phyloP scores from a whole-genome alignment of 2,888 invertebrate genomes.

The Cynaeus angustus region DNA sequence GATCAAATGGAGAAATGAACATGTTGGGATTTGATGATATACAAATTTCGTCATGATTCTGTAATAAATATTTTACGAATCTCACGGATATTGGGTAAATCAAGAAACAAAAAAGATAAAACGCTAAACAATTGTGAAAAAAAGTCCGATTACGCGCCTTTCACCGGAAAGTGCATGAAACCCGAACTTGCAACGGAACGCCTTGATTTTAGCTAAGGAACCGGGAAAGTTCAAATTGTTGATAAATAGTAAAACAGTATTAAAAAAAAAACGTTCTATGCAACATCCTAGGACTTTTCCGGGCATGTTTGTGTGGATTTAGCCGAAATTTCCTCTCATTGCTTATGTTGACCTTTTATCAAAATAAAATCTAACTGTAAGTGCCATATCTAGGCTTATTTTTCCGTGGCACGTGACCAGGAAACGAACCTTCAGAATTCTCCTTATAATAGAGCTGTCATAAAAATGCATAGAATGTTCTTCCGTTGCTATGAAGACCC shows the following conservation, averaged over 20 bases:
- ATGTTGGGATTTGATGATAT: slow-evolving; percentile 2
- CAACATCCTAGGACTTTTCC: too few relatives aligned
- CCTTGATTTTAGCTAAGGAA: neutral
- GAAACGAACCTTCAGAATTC: too few relatives aligned
- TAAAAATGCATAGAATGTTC: neutral
- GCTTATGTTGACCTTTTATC: too few relatives aligned
- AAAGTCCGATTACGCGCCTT: neutral
- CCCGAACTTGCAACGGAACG: neutral
- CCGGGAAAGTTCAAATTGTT: too few relatives aligned
- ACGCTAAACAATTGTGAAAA: neutral
- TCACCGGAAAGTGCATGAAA: neutral
- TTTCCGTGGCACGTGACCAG: too few relatives aligned
- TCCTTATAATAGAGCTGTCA: too few relatives aligned
- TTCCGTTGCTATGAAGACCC: neutral
- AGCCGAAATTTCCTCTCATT: too few relatives aligned
- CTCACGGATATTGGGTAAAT: neutral
- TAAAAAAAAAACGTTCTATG: too few relatives aligned
- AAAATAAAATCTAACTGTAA: too few relatives aligned
- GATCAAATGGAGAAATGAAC: neutral
- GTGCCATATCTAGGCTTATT: too few relatives aligned
- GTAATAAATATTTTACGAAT: slow-evolving; percentile 14
- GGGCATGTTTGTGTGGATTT: too few relatives aligned
- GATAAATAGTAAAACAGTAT: too few relatives aligned
- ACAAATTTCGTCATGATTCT: slow-evolving; percentile 12
- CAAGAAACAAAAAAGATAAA: neutral